These are phyloP conservation scores for Mnemiopsis leidyi DNA, from an alignment of 37 sponge, comb jelly and placozoan genomes.

Conservation along the genomic window DNA sequence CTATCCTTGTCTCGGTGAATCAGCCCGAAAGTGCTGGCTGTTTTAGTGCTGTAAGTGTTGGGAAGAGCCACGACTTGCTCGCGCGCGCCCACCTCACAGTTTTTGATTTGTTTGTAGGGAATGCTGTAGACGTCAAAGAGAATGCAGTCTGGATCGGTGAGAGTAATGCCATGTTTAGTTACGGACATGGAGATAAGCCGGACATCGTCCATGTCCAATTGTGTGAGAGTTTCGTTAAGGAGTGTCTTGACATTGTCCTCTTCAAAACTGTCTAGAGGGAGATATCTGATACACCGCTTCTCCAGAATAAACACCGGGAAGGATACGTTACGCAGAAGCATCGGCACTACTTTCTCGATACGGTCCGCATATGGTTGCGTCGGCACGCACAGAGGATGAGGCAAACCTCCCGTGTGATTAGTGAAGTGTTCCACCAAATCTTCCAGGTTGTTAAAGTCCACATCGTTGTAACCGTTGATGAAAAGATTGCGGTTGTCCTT, in stretches of 20 bases:
- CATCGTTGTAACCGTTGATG: conserved; percentile 12
- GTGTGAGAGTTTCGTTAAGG: conserved; percentile 26
- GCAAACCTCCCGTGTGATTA: conserved; percentile 52
- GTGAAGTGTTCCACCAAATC: conserved; percentile 62
- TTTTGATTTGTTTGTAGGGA: conserved; percentile 63
- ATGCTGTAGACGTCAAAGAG: conserved; percentile 46
- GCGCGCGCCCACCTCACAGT: conserved; percentile 38
- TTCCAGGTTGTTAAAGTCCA: conserved; percentile 35
- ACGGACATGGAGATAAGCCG: conserved; percentile 56
- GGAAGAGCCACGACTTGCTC: conserved; percentile 14
- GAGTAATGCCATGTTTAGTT: conserved; percentile 56
- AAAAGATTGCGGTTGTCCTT: conserved; percentile 48
- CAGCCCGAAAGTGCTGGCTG: conserved; percentile 29
- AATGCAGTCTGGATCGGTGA: conserved; percentile 49
- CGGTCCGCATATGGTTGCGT: conserved; percentile 50
- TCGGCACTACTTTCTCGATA: conserved; percentile 53
- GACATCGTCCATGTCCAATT: conserved; percentile 40
- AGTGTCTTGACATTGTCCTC: conserved; percentile 57
- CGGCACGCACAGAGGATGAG: conserved; percentile 64
- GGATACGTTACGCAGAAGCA: conserved; percentile 55
- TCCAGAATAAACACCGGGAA: conserved; percentile 54
- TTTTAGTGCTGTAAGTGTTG: neutral
- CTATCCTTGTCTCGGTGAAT: conserved; percentile 37
- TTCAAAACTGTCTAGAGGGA: conserved; percentile 28
- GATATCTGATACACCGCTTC: conserved; percentile 50